A percentile compares a stretch with the other conserved stretches of the same genome.
Conservation (phyloP, 37 sponge, comb jelly and placozoan genomes). For the Oscarella lobularis region DNA sequence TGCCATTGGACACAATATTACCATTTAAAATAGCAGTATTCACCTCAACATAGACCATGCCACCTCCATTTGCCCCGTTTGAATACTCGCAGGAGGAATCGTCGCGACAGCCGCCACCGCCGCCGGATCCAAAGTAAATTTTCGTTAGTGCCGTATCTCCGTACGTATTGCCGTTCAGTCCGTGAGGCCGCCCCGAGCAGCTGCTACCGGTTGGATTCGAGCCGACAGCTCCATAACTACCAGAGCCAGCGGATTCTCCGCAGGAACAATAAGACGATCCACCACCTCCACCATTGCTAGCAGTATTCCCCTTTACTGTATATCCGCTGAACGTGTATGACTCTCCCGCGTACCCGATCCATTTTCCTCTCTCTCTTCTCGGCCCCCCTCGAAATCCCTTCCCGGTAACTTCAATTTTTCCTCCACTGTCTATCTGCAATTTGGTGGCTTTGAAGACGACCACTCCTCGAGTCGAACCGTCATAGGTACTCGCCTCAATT, state of each 20-base stretch:
- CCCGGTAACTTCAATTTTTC: neutral
- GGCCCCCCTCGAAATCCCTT: neutral
- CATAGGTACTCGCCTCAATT: neutral
- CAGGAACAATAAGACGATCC: neutral
- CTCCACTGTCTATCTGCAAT: neutral
- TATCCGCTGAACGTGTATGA: neutral
- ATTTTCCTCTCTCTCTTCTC: too few relatives aligned
- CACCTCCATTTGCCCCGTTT: neutral
- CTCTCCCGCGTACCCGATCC: neutral
- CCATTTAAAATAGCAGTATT: neutral
- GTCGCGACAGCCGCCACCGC: neutral
- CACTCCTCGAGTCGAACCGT: neutral
- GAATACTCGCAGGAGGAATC: neutral
- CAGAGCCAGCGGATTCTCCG: neutral
- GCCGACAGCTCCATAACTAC: neutral
- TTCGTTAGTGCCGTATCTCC: neutral
- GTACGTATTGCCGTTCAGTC: neutral
- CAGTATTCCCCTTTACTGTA: neutral
- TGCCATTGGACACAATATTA: neutral
- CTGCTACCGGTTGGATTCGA: neutral
- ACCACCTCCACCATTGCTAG: neutral
- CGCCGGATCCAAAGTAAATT: neutral
- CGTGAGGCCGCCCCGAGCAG: neutral
- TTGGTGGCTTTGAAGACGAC: neutral
- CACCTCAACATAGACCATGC: neutral